A percentile compares a stretch with the other conserved stretches of the same genome.
These are phyloP conservation scores for Marronus borbonicus DNA, from an alignment of 2,888 invertebrate genomes.

Conservation along the genomic window DNA sequence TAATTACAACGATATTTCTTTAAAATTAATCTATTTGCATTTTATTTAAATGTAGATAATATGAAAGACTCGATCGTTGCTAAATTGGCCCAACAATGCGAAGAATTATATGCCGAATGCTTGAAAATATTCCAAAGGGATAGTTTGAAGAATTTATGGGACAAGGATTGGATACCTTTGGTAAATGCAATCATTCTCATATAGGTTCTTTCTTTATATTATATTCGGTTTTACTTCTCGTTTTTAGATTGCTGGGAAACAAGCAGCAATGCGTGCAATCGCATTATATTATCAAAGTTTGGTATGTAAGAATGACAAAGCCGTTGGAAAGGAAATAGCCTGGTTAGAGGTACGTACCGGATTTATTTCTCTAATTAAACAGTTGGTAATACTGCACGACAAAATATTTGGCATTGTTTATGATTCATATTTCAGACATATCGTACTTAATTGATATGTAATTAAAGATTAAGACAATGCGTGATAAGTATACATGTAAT, in stretches of 20 bases:
- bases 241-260: constrained; percentile 85
- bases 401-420: no score
- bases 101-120: constrained; percentile 95
- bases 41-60: constrained; percentile 75
- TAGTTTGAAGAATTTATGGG: constrained; percentile 87
- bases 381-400: no score
- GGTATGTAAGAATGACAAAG: constrained; percentile 84
- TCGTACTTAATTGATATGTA: no score
- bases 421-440: no score
- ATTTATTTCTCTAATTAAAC: constrained; percentile 8
- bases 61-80: constrained; percentile 97
- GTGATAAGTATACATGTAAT: no score
- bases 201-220: constrained; percentile 24
- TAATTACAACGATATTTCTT: background rate
- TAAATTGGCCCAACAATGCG: constrained; percentile 92
- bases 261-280: constrained; percentile 89
- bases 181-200: constrained; percentile 70
- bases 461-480: no score
- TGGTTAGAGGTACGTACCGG: constrained; percentile 77
- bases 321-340: constrained; percentile 93
- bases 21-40: background rate
- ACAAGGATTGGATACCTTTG: constrained; percentile 86
- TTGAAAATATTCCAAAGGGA: constrained; percentile 90
- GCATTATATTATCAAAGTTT: constrained; percentile 92
- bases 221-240: constrained; percentile 34